phyloP scores from a whole-genome alignment of 2,797 vertebrate genomes.

The Hemibagrus guttatus region DNA sequence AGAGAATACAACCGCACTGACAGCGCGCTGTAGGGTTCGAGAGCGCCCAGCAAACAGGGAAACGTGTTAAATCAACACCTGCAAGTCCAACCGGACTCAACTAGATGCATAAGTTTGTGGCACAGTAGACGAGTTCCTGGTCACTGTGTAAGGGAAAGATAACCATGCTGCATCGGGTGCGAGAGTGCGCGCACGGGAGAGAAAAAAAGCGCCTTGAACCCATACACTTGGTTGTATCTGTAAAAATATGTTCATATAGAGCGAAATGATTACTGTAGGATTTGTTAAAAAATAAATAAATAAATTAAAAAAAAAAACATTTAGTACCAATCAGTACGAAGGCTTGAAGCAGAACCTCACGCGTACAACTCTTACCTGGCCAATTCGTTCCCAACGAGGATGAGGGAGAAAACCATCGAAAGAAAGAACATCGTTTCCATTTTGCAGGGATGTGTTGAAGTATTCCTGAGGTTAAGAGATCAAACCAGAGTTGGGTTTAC shows the following conservation, averaged over 20 bases:
- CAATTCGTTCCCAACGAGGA: constrained; percentile 76
- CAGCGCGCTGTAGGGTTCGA: not conserved
- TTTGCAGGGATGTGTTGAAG: constrained; percentile 45
- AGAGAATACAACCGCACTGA: not conserved
- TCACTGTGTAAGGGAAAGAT: not conserved
- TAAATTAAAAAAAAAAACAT: too few species aligned
- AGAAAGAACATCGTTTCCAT: constrained; percentile 83
- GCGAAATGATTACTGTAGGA: not conserved
- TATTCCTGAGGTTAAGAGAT: constrained; percentile 7
- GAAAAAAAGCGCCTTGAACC: not conserved
- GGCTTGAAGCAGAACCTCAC: not conserved
- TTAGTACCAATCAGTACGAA: not conserved
- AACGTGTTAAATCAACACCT: not conserved
- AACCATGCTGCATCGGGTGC: not conserved
- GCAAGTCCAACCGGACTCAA: not conserved
- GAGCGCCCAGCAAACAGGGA: not conserved
- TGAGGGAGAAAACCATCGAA: constrained; percentile 75
- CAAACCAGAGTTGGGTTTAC: constrained; percentile 20
- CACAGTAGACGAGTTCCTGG: not conserved
- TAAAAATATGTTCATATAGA: not conserved
- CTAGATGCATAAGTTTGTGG: not conserved
- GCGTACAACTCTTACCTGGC: constrained; percentile 80
- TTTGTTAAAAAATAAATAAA: too few species aligned
- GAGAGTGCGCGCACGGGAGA: not conserved
- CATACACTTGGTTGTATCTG: not conserved